These are phyloP conservation scores for Vanessa tameamea DNA, from an alignment of 1,140 invertebrate genomes.

Conservation along the genomic window DNA sequence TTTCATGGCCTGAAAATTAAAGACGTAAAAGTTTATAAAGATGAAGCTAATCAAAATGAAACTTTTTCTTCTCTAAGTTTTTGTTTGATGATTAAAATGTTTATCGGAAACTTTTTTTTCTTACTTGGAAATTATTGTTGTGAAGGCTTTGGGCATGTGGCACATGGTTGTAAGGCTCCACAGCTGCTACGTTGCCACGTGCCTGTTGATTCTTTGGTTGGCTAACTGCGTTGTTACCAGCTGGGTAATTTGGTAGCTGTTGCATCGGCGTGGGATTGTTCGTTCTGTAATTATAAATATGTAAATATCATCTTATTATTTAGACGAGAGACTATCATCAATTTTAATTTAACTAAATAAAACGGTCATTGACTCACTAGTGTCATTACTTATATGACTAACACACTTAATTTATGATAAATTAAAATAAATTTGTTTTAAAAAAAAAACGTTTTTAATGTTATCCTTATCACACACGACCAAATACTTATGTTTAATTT, in stretches of 20 bases:
- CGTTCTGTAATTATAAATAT: constrained; percentile 49
- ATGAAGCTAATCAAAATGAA: not conserved
- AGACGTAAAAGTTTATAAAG: constrained; percentile 10
- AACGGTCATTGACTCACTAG: too few relatives aligned
- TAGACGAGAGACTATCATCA: too few relatives aligned
- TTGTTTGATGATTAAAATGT: not conserved
- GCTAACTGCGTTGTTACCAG: constrained; percentile 52
- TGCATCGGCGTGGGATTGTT: constrained; percentile 75
- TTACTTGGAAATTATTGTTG: constrained; percentile 77
- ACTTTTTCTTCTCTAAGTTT: not conserved
- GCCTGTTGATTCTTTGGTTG: constrained; percentile 78
- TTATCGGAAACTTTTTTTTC: not conserved
- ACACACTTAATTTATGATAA: too few relatives aligned
- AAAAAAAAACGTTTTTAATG: too few relatives aligned
- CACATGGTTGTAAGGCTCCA: constrained; percentile 94
- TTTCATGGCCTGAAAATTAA: constrained; percentile 72
- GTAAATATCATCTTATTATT: not conserved
- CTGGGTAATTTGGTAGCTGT: constrained; percentile 71
- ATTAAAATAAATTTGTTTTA: too few relatives aligned
- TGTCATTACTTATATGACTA: too few relatives aligned
- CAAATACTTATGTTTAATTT: too few relatives aligned
- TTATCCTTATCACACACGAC: too few relatives aligned
- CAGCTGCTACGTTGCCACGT: constrained; percentile 90
- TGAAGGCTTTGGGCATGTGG: constrained; percentile 85
- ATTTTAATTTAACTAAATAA: too few relatives aligned